A percentile compares a stretch with the other conserved stretches of the same genome.
Conservation (phyloP, 1,140 invertebrate genomes). For the Macrosteles quadrilineatus region DNA sequence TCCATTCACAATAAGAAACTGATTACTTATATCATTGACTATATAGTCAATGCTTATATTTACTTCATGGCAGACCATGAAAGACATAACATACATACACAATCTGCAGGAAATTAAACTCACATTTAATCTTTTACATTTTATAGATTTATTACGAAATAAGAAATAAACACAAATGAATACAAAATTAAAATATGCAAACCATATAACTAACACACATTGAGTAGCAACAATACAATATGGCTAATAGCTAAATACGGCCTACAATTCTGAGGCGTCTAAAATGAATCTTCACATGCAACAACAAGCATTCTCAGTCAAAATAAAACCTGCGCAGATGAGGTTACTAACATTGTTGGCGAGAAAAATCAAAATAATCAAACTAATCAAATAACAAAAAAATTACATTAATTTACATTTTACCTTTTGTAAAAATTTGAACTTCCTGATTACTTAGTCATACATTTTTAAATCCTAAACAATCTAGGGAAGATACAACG, state of each 20-base stretch:
- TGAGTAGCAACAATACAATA: slow-evolving; percentile 21
- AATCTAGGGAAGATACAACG: too few species aligned
- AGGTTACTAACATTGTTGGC: neutral
- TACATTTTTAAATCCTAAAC: neutral
- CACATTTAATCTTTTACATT: neutral
- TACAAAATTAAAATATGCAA: slow-evolving; percentile 22
- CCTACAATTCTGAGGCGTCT: neutral
- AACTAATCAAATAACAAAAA: neutral
- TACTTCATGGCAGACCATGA: too few species aligned
- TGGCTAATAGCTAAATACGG: slow-evolving; percentile 15
- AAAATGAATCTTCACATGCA: neutral
- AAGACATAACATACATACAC: too few species aligned
- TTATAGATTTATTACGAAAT: slow-evolving; percentile 17
- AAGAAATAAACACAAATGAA: slow-evolving; percentile 1
- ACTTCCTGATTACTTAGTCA: neutral
- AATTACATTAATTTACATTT: neutral
- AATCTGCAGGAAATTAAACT: neutral
- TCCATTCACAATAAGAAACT: too few species aligned
- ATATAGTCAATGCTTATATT: too few species aligned
- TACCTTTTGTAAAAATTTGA: neutral
- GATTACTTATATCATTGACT: too few species aligned
- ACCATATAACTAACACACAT: slow-evolving; percentile 15
- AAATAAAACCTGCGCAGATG: neutral
- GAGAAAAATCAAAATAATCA: neutral
- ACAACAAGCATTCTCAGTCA: neutral